A percentile compares a stretch with the other conserved stretches of the same genome.
Conservation (phyloP, 2,888 invertebrate genomes). For the Polydrusus tereticollis region DNA sequence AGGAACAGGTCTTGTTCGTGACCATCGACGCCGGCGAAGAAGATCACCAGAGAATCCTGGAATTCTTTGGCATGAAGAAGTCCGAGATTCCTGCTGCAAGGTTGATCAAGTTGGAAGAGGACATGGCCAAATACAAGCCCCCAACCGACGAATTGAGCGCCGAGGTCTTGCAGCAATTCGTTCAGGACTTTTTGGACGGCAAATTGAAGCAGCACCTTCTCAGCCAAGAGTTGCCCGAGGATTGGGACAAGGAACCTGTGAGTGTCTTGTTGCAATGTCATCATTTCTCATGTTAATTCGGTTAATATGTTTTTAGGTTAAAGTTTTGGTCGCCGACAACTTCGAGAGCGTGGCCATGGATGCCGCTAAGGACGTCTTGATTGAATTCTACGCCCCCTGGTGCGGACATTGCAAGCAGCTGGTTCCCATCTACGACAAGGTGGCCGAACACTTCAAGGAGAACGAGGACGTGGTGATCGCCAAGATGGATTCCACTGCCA, state of each 20-base stretch:
- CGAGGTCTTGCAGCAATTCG: conserved; percentile 83
- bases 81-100: conserved; percentile 90
- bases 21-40: conserved; percentile 95
- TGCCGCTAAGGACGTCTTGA: conserved; percentile 90
- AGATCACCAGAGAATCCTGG: conserved; percentile 96
- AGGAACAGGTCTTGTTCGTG: conserved; percentile 93
- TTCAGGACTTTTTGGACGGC: conserved; percentile 90
- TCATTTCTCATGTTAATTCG: background rate
- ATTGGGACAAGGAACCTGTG: conserved; percentile 97
- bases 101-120: conserved; percentile 94
- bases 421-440: conserved; percentile 95
- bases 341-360: conserved; percentile 94
- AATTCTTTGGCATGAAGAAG: conserved; percentile 96
- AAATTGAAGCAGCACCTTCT: conserved; percentile 96
- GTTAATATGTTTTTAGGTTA: conserved; percentile 62
- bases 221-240: conserved; percentile 93
- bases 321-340: conserved; percentile 93
- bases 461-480: conserved; percentile 89
- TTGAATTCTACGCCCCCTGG: conserved; percentile 99
- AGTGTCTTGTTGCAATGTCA: conserved; percentile 62
- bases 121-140: conserved; percentile 98
- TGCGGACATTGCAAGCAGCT: conserved; percentile 99
- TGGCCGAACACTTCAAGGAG: conserved; percentile 75
- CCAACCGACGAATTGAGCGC: conserved; percentile 77
- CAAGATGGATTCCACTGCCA: conserved; percentile 98